Base-by-base conservation (phyloP, 2,888 invertebrate species). In the Epistrophella euchroma region DNA sequence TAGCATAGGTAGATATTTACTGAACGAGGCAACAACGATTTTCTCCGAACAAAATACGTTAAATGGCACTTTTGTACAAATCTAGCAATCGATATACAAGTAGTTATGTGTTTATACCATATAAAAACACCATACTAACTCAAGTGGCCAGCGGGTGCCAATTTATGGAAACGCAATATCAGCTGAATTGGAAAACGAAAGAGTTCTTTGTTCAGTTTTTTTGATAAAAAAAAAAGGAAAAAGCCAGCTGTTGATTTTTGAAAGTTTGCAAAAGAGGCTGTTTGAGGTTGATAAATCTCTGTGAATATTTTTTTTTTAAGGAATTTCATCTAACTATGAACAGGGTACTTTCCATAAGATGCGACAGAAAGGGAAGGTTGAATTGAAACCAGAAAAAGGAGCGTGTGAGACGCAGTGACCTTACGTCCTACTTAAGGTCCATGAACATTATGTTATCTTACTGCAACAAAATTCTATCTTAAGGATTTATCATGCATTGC, bases 41-140 rank as follows among this genome's bases (percentile, higher is more conserved):
- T 64, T 50, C 37, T 52, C 25, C 19, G 52, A 52, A 45, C 25
- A 10, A 32, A 55, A 55, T 17, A 40, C 43, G 66, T 56, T 66
- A 37, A 45, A 45, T 66, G 56, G 66, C 66, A 75, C 50, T 74
- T 62, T 11, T 74, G 73, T 28, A 17, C 9, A 32, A 13, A 4
- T 55, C 15, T 22, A 32, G 32, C 50, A 22, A 7, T 15, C 7
- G 22, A 22, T 22, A 17, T 47, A 4, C 13, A 15, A 1, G 32
- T 32, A 32, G 6, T 1, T 32, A 32, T 28, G 2, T 28, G 28
- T 4, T 3, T 25, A 4, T 25, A 25, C n/a, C n/a, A n/a, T 25
- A 25, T 5, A 32, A 1, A 32, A 52, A 9, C 15, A 25, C 15
- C 17, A n/a, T n/a, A 60, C n/a, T 22, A 52, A 28, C 47, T 37